phyloP scores from a whole-genome alignment of 2,797 vertebrate genomes.

The Acrossocheilus fasciatus region DNA sequence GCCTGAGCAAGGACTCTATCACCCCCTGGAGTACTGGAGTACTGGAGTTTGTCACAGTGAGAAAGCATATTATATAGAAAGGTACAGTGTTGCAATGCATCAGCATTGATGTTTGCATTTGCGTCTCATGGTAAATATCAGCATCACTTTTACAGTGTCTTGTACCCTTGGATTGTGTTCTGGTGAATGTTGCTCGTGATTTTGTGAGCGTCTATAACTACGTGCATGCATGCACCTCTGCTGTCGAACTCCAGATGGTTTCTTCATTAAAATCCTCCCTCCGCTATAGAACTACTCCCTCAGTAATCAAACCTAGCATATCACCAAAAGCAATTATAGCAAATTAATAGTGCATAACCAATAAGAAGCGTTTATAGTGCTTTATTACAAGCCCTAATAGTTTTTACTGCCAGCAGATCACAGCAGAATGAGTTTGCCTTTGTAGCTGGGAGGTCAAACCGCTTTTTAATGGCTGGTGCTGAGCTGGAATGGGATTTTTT shows the following conservation, averaged over 20 bases:
- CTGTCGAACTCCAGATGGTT: conserved; percentile 70
- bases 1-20: background rate
- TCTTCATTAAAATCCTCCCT: conserved; percentile 75
- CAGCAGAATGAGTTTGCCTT: conserved; percentile 76
- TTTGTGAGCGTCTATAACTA: conserved; percentile 1
- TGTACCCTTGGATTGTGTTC: background rate
- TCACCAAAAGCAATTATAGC: conserved; percentile 72
- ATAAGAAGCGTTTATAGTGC: conserved; percentile 78
- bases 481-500: conserved; percentile 34
- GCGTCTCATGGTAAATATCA: background rate
- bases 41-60: background rate
- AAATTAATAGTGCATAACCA: conserved; percentile 77
- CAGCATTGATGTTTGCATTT: background rate
- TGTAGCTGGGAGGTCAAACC: conserved; percentile 73
- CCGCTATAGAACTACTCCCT: conserved; percentile 65
- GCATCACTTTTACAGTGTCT: background rate
- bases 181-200: background rate
- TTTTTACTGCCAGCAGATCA: conserved; percentile 73
- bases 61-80: too few species aligned
- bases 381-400: conserved; percentile 80
- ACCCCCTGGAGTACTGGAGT: background rate
- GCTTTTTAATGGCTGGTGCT: conserved; percentile 59
- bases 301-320: conserved; percentile 70
- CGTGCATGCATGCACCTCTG: background rate
- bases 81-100: background rate